Conservation (phyloP, 2,888 invertebrate species). For the Glomeris marginata region DNA sequence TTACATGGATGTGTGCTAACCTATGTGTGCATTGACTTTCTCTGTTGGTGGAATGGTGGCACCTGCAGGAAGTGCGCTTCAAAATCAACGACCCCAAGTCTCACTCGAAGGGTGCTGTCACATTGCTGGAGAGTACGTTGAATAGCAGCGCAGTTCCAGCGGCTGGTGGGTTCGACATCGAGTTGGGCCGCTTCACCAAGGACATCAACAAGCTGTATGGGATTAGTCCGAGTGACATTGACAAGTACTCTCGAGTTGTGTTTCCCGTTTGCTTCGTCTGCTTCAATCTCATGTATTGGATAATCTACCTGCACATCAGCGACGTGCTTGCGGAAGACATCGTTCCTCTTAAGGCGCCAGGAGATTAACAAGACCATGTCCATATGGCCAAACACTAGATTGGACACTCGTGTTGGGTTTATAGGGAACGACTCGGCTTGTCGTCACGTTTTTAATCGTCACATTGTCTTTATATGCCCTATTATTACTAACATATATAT, state of each 20-base stretch:
- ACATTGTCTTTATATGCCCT: too few species aligned
- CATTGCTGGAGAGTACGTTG: constrained; percentile 35
- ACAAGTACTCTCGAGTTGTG: constrained; percentile 96
- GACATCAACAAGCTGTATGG: constrained; percentile 79
- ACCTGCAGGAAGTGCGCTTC: constrained; percentile 77
- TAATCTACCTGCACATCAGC: constrained; percentile 89
- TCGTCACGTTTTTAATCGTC: too few species aligned
- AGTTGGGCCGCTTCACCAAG: constrained; percentile 41
- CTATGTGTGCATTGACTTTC: too few species aligned
- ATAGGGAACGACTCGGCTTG: too few species aligned
- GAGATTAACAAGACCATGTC: too few species aligned
- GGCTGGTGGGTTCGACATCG: neutral
- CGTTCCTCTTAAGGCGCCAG: constrained; percentile 51
- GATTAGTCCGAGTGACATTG: constrained; percentile 93
- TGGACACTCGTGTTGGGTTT: too few species aligned
- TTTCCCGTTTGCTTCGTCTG: constrained; percentile 98
- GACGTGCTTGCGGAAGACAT: constrained; percentile 90
- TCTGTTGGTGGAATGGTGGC: too few species aligned
- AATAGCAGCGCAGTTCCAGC: neutral
- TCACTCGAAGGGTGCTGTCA: constrained; percentile 72
- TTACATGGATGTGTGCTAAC: too few species aligned
- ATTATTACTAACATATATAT: too few species aligned
- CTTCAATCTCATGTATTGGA: constrained; percentile 98
- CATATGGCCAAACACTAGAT: too few species aligned
- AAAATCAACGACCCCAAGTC: constrained; percentile 89